Evolutionary conservation across 2,888 invertebrate genomes (phyloP), one percentile per base, ranked within the genome.

Genomic region (Leptarthrus brevirostris): DNA sequence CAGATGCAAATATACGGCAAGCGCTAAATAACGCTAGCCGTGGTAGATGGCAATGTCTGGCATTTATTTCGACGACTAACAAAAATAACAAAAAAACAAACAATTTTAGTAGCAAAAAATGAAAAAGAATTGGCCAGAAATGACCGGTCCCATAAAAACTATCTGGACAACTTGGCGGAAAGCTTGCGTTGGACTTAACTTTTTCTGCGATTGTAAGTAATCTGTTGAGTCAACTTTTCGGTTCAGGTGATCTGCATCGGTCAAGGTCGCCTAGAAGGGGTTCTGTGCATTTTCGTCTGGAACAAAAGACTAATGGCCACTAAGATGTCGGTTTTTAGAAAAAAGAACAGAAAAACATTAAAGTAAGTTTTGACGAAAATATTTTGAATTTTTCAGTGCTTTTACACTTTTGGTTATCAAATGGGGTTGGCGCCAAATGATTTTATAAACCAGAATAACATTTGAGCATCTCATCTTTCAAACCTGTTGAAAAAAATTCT

Each of bases 181-280:
- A 61, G 40, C 61, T 61, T 61, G 22, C 40, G 14, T 40, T n/a
- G 40, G 1, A 14, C 36, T 30, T 20, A 58, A 58, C 34, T 58
- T 58, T 20, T 18, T n/a, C 18, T 18, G 36, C 44, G 18, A 5
- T 4, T 18, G 61, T 40, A n/a, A 40, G 20, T 20, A 40, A 61
- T 22, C 8, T 24, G 61, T 40, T 61, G 61, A 61, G 61, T 61
- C 61, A 61, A 61, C 61, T 52, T 49, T 69, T 69, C 69, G 69
- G 69, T 69, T 69, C 69, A 69, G 69, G 52, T 69, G 52, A 69
- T 69, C 49, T 69, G 69, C 69, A 69, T 69, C 52, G 52, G 69
- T 69, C 69, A 69, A 69, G 69, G 69, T 69, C 52, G 34, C 52
- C 8, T n/a, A 34, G 52, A 49, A 52, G 12, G n/a, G 22, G 44